A percentile compares a stretch with the other conserved stretches of the same genome.
These are phyloP conservation scores for Nomada flava DNA, from an alignment of 2,888 invertebrate genomes.

Conservation along the genomic window DNA sequence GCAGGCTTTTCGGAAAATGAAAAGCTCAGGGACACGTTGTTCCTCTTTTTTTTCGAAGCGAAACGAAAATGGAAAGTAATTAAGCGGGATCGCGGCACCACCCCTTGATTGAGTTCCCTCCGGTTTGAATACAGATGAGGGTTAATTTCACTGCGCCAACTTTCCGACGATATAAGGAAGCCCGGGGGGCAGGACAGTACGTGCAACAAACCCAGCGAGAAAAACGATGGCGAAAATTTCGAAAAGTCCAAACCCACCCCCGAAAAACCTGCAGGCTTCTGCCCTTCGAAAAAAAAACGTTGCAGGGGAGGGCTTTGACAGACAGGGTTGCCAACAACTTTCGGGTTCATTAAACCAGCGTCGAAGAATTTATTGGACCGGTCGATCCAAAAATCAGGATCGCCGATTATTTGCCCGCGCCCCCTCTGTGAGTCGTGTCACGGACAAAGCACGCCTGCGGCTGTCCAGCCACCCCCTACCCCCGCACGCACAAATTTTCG, in stretches of 20 bases:
- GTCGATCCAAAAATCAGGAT: slow-evolving; percentile 26
- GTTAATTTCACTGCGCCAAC: slow-evolving; percentile 1
- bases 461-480: not conserved
- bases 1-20: too few relatives aligned
- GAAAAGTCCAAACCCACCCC: too few relatives aligned
- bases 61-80: slow-evolving; percentile 11
- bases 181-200: not conserved
- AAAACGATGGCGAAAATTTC: too few relatives aligned
- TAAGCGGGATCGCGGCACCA: not conserved
- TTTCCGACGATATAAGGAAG: not conserved
- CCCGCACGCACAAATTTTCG: slow-evolving; percentile 13
- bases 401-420: slow-evolving; percentile 53
- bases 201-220: too few relatives aligned
- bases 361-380: slow-evolving; percentile 49
- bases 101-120: not conserved
- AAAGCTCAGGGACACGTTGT: not conserved
- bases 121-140: slow-evolving; percentile 18
- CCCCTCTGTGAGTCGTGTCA: slow-evolving; percentile 23
- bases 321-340: slow-evolving; percentile 18
- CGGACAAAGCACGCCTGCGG: not conserved
- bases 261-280: too few relatives aligned
- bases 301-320: slow-evolving; percentile 13
- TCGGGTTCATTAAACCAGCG: slow-evolving; percentile 37
- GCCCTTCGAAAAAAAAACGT: too few relatives aligned
- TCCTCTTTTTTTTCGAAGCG: not conserved